These are phyloP conservation scores for Lepilemur ruficaudatus DNA, from an alignment of 2,797 vertebrate genomes.

Conservation along the genomic window DNA sequence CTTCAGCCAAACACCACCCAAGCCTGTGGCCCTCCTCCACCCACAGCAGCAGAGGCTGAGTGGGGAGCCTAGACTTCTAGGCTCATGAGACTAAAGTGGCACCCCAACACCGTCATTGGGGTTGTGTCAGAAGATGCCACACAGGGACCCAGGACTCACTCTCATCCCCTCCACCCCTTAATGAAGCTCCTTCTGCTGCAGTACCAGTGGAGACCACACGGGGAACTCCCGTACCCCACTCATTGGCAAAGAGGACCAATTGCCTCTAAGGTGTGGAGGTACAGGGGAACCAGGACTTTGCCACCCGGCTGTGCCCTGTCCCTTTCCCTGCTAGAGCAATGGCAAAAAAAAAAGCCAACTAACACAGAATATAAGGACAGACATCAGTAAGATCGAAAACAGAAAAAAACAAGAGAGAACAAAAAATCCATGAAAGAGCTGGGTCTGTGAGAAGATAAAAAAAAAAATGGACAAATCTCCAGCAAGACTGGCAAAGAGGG, in stretches of 20 bases:
- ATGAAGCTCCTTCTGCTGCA: background rate
- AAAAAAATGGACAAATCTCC: background rate
- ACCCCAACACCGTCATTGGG: accelerated
- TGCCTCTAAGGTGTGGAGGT: background rate
- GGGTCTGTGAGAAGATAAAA: background rate
- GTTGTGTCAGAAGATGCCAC: background rate
- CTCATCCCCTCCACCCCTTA: no score
- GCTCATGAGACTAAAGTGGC: background rate
- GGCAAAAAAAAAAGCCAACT: background rate
- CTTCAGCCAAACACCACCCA: background rate
- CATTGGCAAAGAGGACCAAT: background rate
- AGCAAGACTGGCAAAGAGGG: background rate
- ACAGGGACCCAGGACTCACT: background rate
- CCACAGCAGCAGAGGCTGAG: background rate
- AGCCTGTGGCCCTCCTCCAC: background rate
- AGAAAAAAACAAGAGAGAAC: background rate
- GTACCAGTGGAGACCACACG: background rate
- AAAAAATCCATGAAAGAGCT: background rate
- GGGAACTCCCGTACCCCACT: background rate
- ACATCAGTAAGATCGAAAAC: background rate
- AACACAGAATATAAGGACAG: background rate
- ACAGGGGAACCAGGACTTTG: background rate
- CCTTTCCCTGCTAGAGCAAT: background rate
- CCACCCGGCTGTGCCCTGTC: no score
- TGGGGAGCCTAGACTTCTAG: background rate